These are phyloP conservation scores for Mimas tiliae DNA, from an alignment of 2,888 invertebrate species.

Conservation along the genomic window DNA sequence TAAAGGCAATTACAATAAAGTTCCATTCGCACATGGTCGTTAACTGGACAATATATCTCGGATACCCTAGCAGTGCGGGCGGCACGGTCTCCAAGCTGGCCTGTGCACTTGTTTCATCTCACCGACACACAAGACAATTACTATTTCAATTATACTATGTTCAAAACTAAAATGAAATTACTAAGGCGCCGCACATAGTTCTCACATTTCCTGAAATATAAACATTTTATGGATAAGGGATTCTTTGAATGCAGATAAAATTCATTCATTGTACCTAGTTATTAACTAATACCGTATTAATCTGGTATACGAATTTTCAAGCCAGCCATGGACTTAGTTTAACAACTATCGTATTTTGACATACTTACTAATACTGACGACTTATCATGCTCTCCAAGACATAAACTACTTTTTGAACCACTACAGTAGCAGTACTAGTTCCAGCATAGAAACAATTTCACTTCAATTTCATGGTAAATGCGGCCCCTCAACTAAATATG, in stretches of 20 bases:
- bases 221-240: no score
- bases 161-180: slow-evolving; percentile 28
- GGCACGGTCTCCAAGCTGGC: slow-evolving; percentile 35
- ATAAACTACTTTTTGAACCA: no score
- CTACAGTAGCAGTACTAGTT: no score
- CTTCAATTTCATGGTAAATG: no score
- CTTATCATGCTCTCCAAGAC: no score
- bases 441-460: no score
- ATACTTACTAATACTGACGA: no score
- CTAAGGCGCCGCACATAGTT: neutral
- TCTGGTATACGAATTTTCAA: neutral
- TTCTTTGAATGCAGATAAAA: neutral
- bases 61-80: slow-evolving; percentile 68
- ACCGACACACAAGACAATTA: slow-evolving; percentile 36
- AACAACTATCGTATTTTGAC: no score
- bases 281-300: neutral
- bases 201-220: neutral
- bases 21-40: slow-evolving; percentile 83
- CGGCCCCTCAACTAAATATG: no score
- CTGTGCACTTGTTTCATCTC: slow-evolving; percentile 69
- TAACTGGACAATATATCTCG: slow-evolving; percentile 82
- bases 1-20: slow-evolving; percentile 85
- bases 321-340: neutral
- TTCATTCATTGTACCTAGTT: neutral
- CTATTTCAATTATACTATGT: slow-evolving; percentile 11